Evolutionary conservation across 2,888 invertebrate genomes (phyloP), one percentile per base, ranked within the genome.

Genomic region (Caenorhabditis plicata): DNA sequence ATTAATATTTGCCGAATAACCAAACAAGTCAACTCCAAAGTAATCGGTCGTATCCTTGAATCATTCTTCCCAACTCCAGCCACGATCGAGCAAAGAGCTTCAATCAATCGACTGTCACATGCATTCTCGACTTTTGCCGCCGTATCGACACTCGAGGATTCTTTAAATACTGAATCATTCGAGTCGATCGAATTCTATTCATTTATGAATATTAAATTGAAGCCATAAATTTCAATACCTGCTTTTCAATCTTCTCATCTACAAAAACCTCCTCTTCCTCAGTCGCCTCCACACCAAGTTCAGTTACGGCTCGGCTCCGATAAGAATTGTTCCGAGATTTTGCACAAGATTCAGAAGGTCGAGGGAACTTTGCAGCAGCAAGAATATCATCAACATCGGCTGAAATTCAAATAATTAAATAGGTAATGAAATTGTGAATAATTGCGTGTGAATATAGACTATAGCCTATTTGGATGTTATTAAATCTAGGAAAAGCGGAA

Each of bases 41-140:
- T 95, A 5, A 93, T 90, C 47, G 96, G 86, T 7, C 96, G 88
- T 22, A 96, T 90, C 81, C 89, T 88, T 73, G 90, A 89, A 22
- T 89, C 91, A n/a, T 64, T 62, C 13, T 49, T 40, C 23, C 68
- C 61, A 0, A 66, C 61, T 8, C 63, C 56, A 15, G 39, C 41
- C 1, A 68, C 56, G 5, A 68, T 61, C 4, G 63, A 63, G 0
- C 62, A 46, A 3, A 71, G 51, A 1, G 71, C 68, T 11, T 68
- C 64, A 25, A 71, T 47, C 1, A 71, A 46, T 4, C 67, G 55
- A n/a, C 52, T 40, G 50, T 71, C 68, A 11, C 35, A 49, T 23
- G 22, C n/a, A n/a, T n/a, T n/a, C n/a, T n/a, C n/a, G n/a, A n/a
- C n/a, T n/a, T n/a, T n/a, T n/a, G n/a, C 44, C 15, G 43, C 20